Evolutionary conservation across 2,888 invertebrate species (phyloP), one percentile per base, ranked within the genome.

Genomic region (Lagria hirta): DNA sequence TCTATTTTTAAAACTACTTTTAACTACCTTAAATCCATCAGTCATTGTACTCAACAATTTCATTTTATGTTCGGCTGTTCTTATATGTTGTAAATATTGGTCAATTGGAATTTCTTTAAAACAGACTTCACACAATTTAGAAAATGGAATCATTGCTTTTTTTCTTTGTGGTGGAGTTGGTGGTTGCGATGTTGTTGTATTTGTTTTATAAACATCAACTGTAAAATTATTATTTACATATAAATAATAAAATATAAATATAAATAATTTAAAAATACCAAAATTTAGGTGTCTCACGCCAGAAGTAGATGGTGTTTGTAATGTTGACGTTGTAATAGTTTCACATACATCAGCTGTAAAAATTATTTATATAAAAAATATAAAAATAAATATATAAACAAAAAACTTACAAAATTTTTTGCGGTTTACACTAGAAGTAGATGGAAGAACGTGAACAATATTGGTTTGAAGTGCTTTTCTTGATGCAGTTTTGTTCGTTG

Each of bases 1-100:
- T 2, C 28, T 5, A 8, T 14, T 20, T 8, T 35, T 35, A 11
- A 24, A 24, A 16, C 23, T 21, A 24, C 26, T 35, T 12, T 24
- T 24, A 2, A 22, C 22, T 23, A 35, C 22, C 22, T 35, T 35
- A 5, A 26, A 8, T 5, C 13, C 5, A 12, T 34, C 27, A 4
- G 27, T 7, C 7, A 7, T 3, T 12, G 27, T 3, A 12, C 7
- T 27, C 7, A n/a, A 10, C 3, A n/a, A 10, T 29, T 34, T 34
- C 35, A 24, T 8, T 23, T 23, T 20, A 23, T 34, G 35, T 6
- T 6, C 16, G 5, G 14, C 5, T 11, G 12, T 11, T 7, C 16
- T 5, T 6, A 16, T 5, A 24, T 24, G 26, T 4, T 24, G 5
- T 4, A 8, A 6, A 5, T 8, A 24, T 8, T 24, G 8, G 8